Base-by-base conservation (phyloP, 2,888 invertebrate genomes). In the Dolichomitus sp. region DNA sequence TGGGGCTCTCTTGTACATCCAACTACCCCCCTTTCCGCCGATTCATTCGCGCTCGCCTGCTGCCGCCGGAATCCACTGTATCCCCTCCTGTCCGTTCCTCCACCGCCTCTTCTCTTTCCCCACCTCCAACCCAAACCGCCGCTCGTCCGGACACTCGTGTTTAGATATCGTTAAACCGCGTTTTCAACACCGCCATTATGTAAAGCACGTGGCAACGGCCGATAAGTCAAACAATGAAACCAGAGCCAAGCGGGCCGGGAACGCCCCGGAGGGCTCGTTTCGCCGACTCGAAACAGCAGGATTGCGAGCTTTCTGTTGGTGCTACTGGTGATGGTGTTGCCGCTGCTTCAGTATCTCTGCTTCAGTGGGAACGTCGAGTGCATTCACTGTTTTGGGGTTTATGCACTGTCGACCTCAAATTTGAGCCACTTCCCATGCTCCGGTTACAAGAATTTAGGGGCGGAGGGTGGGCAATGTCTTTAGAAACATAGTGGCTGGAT, bases 111-210 rank as follows among this genome's bases (percentile, higher is more conserved):
- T 27, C 40, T 23, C 37, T n/a, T n/a, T 7, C 30, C 68, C 59
- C 45, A 12, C n/a, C n/a, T n/a, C 61, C 68, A 7, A 12, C 76
- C 37, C 68, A 61, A 72, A 66, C 73, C 57, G 42, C 74, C 70
- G 48, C 73, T 75, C 76, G 80, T 87, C 88, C 87, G 86, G 85
- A 80, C 87, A 91, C 90, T 89, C 90, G 88, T 90, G 92, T 92
- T 91, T 91, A 91, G 90, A 92, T 91, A 93, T 93, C 91, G 91
- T 90, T 90, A 90, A 91, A 91, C 91, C 91, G 90, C 92, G 90
- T 91, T 93, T 93, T 92, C 92, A 90, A 91, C 91, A 89, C 87
- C 87, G 86, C 90, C 89, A 92, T 93, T 93, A 93, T 91, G 89
- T 90, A 89, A 90, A 90, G 91, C 92, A 92, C 92, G 92, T 93